Evolutionary conservation across 2,888 invertebrate genomes (phyloP).

Genomic region (Chalcis sispes): DNA sequence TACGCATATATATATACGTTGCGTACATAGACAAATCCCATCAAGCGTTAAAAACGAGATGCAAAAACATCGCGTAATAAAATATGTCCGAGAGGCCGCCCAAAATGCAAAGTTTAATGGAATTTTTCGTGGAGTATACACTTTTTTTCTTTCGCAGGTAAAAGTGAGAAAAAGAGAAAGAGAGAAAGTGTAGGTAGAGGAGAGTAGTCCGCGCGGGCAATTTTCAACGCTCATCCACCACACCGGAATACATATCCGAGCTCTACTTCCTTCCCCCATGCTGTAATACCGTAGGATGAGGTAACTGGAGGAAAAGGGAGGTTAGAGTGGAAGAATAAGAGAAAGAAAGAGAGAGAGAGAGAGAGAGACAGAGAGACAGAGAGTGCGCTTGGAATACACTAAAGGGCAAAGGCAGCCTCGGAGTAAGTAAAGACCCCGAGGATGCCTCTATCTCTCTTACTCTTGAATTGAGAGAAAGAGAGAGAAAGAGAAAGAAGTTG

Average conservation of each 20-base stretch:
- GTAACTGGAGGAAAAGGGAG: too few relatives aligned
- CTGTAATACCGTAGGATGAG: too few relatives aligned
- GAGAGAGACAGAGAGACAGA: conserved; percentile 6
- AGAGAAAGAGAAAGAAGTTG: conserved; percentile 1
- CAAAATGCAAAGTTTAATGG: conserved; percentile 50
- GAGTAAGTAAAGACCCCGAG: conserved; percentile 50
- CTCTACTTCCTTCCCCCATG: too few relatives aligned
- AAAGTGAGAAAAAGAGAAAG: too few relatives aligned
- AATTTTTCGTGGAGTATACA: conserved; percentile 57
- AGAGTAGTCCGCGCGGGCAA: conserved; percentile 51
- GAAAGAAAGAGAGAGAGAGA: conserved; percentile 5
- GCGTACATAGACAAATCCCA: not conserved
- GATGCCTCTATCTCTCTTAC: too few relatives aligned
- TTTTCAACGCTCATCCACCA: conserved; percentile 55
- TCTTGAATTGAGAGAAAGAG: conserved; percentile 10
- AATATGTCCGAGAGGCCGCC: not conserved
- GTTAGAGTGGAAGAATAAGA: too few relatives aligned
- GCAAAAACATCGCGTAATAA: not conserved
- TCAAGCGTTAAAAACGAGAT: not conserved
- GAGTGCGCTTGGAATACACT: conserved; percentile 23
- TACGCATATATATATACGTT: conserved; percentile 3
- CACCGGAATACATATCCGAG: not conserved
- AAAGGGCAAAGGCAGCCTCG: conserved; percentile 31
- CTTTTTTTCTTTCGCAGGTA: conserved; percentile 64
- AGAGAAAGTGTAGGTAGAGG: too few relatives aligned